These are phyloP conservation scores for Caenorhabditis sp. DNA, from an alignment of 2,888 invertebrate species.

Conservation along the genomic window DNA sequence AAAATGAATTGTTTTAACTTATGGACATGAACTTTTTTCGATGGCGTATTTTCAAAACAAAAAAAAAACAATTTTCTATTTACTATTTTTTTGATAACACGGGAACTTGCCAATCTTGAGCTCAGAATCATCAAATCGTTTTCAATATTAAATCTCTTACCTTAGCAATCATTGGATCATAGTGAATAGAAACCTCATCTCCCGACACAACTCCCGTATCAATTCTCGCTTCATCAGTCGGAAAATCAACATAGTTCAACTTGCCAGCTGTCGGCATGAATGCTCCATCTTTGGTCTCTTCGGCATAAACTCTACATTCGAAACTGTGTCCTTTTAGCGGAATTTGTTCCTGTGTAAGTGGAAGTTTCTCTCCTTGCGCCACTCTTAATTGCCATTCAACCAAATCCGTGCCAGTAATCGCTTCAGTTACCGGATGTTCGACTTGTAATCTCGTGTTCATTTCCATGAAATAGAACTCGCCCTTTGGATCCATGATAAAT, in stretches of 20 bases:
- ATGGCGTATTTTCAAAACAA: too few relatives aligned
- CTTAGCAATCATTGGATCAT: conserved; percentile 99
- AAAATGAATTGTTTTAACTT: too few relatives aligned
- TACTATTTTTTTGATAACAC: too few relatives aligned
- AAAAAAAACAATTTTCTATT: too few relatives aligned
- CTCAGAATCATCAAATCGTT: neutral
- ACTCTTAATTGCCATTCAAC: conserved; percentile 93
- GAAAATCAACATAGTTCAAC: conserved; percentile 65
- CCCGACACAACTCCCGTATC: conserved; percentile 81
- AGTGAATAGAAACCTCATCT: conserved; percentile 95
- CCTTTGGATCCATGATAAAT: conserved; percentile 88
- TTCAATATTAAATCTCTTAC: conserved; percentile 14
- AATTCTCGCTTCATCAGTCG: conserved; percentile 76
- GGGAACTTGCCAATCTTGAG: neutral
- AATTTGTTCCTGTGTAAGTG: conserved; percentile 83
- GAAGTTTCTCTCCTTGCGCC: conserved; percentile 87
- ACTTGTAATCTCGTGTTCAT: conserved; percentile 91
- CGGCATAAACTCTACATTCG: conserved; percentile 88
- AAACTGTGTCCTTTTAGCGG: conserved; percentile 82
- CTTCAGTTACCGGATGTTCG: conserved; percentile 95
- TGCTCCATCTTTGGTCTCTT: conserved; percentile 80
- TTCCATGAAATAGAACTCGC: conserved; percentile 98
- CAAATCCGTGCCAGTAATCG: conserved; percentile 90
- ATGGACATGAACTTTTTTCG: too few relatives aligned
- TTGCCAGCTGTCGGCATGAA: conserved; percentile 90